Evolutionary conservation across 2,888 invertebrate genomes (phyloP).

Genomic region (Aradus depressus): DNA sequence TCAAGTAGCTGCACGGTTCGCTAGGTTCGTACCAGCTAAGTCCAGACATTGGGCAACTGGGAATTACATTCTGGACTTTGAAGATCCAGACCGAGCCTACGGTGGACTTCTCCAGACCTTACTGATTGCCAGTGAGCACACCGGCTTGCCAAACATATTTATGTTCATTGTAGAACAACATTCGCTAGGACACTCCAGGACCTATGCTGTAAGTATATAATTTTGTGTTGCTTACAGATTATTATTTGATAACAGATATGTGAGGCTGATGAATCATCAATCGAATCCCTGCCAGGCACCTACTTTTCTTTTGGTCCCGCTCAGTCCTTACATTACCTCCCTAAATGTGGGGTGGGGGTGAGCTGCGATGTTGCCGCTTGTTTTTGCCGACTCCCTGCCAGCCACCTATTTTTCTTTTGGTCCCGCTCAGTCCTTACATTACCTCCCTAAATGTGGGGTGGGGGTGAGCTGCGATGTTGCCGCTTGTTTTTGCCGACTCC

Average conservation of each 20-base stretch:
- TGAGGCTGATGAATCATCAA: background rate
- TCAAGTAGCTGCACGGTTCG: conserved; percentile 51
- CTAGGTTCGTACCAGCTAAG: conserved; percentile 44
- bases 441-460: too few species aligned
- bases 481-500: too few species aligned
- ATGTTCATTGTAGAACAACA: conserved; percentile 46
- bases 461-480: too few species aligned
- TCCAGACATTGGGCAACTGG: conserved; percentile 49
- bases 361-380: too few species aligned
- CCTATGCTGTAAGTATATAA: conserved; percentile 44
- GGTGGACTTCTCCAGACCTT: conserved; percentile 49
- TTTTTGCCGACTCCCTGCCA: too few species aligned
- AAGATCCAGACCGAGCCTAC: conserved; percentile 49
- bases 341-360: too few species aligned
- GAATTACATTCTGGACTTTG: conserved; percentile 58
- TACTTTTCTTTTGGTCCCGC: too few species aligned
- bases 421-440: too few species aligned
- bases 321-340: too few species aligned
- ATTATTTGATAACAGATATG: background rate
- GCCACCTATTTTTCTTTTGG: too few species aligned
- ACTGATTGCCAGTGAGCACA: conserved; percentile 52
- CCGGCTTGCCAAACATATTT: conserved; percentile 53
- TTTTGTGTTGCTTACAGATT: background rate
- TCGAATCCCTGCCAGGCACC: background rate
- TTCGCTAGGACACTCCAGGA: conserved; percentile 46